A percentile compares a stretch with the other conserved stretches of the same genome.
Evolutionary conservation across 2,888 invertebrate genomes (phyloP).

Genomic region (Tenthredo distinguenda): DNA sequence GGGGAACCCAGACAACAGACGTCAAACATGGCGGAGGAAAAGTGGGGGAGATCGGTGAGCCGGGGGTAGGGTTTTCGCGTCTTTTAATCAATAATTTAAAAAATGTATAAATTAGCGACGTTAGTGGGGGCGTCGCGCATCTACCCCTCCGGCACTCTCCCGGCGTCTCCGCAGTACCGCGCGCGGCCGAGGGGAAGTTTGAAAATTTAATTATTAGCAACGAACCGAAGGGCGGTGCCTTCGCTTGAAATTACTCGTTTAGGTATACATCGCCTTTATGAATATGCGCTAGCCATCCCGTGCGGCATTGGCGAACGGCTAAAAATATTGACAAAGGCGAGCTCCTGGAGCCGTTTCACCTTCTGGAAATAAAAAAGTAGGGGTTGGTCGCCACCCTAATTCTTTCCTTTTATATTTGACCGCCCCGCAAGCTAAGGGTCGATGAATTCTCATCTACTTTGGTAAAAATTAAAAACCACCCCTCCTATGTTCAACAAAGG

Average conservation of each 20-base stretch:
- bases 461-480: conserved; percentile 33
- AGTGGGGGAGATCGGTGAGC: not conserved
- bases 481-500: not conserved
- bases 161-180: not conserved
- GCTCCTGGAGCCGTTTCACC: conserved; percentile 5
- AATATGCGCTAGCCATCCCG: conserved; percentile 38
- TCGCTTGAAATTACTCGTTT: conserved; percentile 47
- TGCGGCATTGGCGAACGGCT: not conserved
- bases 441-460: conserved; percentile 45
- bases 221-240: conserved; percentile 51
- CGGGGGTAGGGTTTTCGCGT: conserved; percentile 47
- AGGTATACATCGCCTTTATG: conserved; percentile 31
- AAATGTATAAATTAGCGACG: conserved; percentile 52
- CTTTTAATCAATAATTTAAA: conserved; percentile 53
- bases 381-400: conserved; percentile 2
- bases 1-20: conserved; percentile 44
- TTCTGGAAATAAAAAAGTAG: conserved; percentile 19
- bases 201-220: conserved; percentile 50
- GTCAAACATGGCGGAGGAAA: conserved; percentile 47
- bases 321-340: conserved; percentile 45
- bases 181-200: conserved; percentile 46
- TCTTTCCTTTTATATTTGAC: conserved; percentile 1
- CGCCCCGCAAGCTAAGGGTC: conserved; percentile 32
- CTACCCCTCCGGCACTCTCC: conserved; percentile 22
- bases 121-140: conserved; percentile 45